Evolutionary conservation across 2,888 invertebrate species (phyloP).

Genomic region (Drosophila barbarae): DNA sequence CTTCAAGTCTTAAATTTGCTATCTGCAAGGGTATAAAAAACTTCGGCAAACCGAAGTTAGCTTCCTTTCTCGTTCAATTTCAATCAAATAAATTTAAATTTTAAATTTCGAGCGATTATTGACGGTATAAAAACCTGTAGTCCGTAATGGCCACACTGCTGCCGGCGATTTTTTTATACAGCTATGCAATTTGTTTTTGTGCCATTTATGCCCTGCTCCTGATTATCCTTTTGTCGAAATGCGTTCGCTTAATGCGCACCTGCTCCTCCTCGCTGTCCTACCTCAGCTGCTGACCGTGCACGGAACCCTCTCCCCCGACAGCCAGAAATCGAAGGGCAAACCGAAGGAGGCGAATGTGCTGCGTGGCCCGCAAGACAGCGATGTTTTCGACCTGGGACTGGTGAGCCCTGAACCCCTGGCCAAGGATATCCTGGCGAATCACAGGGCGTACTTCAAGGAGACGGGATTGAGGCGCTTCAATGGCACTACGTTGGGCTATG

Average conservation of each 20-base stretch:
- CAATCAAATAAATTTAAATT: no score
- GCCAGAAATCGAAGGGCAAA: conserved; percentile 65
- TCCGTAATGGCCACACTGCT: conserved; percentile 27
- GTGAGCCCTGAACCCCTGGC: conserved; percentile 84
- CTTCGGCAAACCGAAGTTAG: no score
- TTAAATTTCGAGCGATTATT: no score
- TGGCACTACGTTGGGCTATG: conserved; percentile 91
- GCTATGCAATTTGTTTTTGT: conserved; percentile 31
- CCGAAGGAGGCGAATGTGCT: conserved; percentile 69
- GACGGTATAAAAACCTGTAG: neutral
- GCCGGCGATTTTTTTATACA: conserved; percentile 27
- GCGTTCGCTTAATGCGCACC: conserved; percentile 27
- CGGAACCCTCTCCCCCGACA: conserved; percentile 69
- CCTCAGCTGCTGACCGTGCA: conserved; percentile 38
- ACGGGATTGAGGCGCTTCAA: conserved; percentile 84
- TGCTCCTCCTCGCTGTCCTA: conserved; percentile 39
- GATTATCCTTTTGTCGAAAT: conserved; percentile 36
- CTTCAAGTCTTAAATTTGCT: no score
- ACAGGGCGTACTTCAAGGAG: conserved; percentile 87
- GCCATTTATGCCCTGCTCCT: conserved; percentile 29
- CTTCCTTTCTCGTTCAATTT: no score
- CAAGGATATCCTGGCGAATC: conserved; percentile 88
- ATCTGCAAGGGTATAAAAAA: no score
- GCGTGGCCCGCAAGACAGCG: conserved; percentile 82
- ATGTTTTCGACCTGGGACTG: conserved; percentile 86